These are phyloP conservation scores for Lysandra coridon DNA, from an alignment of 2,888 invertebrate genomes.

Conservation along the genomic window DNA sequence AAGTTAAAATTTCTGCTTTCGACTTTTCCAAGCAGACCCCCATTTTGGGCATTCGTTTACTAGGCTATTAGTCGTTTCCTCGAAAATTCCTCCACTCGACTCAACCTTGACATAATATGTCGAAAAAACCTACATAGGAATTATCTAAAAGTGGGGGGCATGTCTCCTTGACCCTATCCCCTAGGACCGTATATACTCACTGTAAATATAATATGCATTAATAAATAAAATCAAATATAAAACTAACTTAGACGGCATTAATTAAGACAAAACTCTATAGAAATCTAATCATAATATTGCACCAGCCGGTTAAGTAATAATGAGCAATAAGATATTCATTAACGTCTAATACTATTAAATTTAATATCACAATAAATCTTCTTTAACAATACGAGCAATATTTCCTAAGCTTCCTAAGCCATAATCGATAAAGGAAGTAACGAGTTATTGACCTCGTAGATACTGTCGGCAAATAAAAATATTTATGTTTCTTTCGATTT, in stretches of 20 bases:
- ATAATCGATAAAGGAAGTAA: slow-evolving; percentile 5
- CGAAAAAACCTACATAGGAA: too few species aligned
- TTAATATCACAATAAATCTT: not conserved
- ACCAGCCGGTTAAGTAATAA: slow-evolving; percentile 11
- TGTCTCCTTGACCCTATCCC: too few species aligned
- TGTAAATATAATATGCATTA: too few species aligned
- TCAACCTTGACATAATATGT: too few species aligned
- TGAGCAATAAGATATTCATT: not conserved
- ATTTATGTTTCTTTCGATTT: not conserved
- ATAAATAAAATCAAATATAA: too few species aligned
- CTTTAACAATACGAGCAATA: slow-evolving; percentile 19
- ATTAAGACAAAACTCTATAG: not conserved
- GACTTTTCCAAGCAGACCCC: too few species aligned
- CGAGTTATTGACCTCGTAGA: not conserved
- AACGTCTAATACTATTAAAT: not conserved
- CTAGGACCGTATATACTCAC: too few species aligned
- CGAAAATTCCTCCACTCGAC: too few species aligned
- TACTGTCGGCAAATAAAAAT: not conserved
- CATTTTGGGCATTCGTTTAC: too few species aligned
- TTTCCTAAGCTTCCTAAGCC: slow-evolving; percentile 12
- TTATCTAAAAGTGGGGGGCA: too few species aligned
- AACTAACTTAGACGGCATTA: not conserved
- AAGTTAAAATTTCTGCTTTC: too few species aligned
- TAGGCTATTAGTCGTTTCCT: too few species aligned
- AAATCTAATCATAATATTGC: slow-evolving; percentile 22